Conservation (phyloP, 2,797 vertebrate genomes). For the Cossypha heuglini region DNA sequence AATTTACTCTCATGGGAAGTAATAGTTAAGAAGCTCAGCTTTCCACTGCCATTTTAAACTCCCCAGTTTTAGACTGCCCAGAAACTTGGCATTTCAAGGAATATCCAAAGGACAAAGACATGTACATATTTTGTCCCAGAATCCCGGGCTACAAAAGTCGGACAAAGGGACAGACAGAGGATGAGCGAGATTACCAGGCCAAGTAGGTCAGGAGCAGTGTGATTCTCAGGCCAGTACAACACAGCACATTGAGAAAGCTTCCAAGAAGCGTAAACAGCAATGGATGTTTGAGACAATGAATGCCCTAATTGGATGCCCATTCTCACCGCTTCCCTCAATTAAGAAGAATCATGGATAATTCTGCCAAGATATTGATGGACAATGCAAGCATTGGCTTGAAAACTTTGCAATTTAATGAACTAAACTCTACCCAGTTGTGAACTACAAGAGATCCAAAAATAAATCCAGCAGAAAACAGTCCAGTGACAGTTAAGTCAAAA, state of each 20-base stretch:
- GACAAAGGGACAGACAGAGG: slow-evolving; percentile 50
- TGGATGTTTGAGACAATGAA: slow-evolving; percentile 65
- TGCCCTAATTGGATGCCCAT: slow-evolving; percentile 65
- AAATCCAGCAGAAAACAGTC: neutral
- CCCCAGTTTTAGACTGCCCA: neutral
- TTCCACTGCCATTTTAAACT: neutral
- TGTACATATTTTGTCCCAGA: slow-evolving; percentile 13
- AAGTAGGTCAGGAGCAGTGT: slow-evolving; percentile 62
- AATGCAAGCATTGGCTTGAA: slow-evolving; percentile 65
- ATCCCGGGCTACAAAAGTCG: neutral
- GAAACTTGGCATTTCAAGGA: slow-evolving; percentile 47
- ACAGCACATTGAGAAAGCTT: slow-evolving; percentile 65
- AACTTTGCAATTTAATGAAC: slow-evolving; percentile 57
- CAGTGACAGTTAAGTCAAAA: slow-evolving; percentile 14
- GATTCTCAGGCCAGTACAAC: slow-evolving; percentile 67
- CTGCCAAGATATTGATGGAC: slow-evolving; percentile 67
- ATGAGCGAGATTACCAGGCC: slow-evolving; percentile 49
- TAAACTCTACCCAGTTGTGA: neutral
- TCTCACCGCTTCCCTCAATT: slow-evolving; percentile 64
- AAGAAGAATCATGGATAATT: slow-evolving; percentile 51
- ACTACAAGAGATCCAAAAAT: slow-evolving; percentile 23
- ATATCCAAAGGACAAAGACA: slow-evolving; percentile 22
- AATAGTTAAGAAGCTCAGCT: neutral
- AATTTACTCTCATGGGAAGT: neutral
- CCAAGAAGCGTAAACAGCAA: slow-evolving; percentile 63